phyloP scores from a whole-genome alignment of 2,888 invertebrate genomes.

The Amiota mariae region DNA sequence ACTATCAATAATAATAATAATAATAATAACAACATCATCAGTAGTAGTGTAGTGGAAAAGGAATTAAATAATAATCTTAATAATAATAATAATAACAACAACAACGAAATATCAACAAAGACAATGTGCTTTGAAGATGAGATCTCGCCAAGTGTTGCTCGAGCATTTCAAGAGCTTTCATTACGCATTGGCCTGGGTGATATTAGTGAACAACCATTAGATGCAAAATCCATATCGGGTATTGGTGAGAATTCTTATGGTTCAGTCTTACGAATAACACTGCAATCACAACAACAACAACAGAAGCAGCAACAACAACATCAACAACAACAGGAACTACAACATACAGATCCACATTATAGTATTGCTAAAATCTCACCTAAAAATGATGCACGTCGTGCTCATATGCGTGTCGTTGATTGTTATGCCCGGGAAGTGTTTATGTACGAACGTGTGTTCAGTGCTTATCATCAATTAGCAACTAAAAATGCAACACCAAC shows the following conservation, averaged over 20 bases:
- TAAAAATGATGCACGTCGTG: constrained; percentile 59
- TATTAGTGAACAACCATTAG: constrained; percentile 3
- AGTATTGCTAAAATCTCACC: constrained; percentile 65
- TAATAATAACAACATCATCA: neutral
- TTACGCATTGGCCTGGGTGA: neutral
- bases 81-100: neutral
- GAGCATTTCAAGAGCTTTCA: constrained; percentile 30
- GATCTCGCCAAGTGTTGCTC: neutral
- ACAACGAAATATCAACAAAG: neutral
- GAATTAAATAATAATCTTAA: neutral
- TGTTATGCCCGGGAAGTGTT: constrained; percentile 64
- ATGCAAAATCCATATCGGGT: constrained; percentile 41
- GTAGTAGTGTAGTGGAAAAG: too few species aligned
- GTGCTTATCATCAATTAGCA: constrained; percentile 46
- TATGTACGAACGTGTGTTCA: constrained; percentile 61
- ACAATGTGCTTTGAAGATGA: neutral
- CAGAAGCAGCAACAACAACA: constrained; percentile 5
- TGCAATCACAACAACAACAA: constrained; percentile 29
- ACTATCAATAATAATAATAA: neutral
- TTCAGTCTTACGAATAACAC: constrained; percentile 35
- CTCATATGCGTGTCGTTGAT: constrained; percentile 60
- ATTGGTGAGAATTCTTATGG: constrained; percentile 48
- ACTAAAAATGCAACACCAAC: constrained; percentile 16
- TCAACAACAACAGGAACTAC: constrained; percentile 24
- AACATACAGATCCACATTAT: constrained; percentile 43